A percentile compares a stretch with the other conserved stretches of the same genome.
Evolutionary conservation across 2,113 vertebrate species (phyloP).

Genomic region (Accipiter cooperii): DNA sequence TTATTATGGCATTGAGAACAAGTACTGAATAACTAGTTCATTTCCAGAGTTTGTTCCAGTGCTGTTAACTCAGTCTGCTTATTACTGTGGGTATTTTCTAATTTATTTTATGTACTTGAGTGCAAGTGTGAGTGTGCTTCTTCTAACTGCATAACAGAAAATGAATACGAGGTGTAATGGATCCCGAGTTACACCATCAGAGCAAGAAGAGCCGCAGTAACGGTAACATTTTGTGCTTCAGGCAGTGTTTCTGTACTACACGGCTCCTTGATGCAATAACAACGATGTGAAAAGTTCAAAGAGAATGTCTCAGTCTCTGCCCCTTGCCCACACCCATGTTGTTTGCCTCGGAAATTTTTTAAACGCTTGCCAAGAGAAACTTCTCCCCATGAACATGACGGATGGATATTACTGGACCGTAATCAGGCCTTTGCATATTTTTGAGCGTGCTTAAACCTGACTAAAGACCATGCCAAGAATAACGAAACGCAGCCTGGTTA

Average conservation of each 20-base stretch:
- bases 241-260: neutral
- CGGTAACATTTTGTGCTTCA: neutral
- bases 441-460: neutral
- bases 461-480: neutral
- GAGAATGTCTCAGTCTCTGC: neutral
- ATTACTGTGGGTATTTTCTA: neutral
- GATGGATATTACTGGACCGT: rapidly evolving
- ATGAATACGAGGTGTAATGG: neutral
- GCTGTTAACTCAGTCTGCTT: neutral
- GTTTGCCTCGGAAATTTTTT: neutral
- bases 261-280: neutral
- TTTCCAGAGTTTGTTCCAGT: neutral
- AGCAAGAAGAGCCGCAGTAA: neutral
- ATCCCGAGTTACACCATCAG: neutral
- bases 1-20: neutral
- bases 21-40: neutral
- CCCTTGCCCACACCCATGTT: neutral
- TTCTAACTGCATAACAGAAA: neutral
- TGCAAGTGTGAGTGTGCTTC: neutral
- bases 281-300: neutral
- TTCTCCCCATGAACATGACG: neutral
- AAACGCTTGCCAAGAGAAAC: neutral
- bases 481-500: neutral
- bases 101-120: neutral
- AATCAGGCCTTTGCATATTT: neutral